Evolutionary conservation across 2,113 vertebrate genomes (phyloP).

Genomic region (Piaya cayana): DNA sequence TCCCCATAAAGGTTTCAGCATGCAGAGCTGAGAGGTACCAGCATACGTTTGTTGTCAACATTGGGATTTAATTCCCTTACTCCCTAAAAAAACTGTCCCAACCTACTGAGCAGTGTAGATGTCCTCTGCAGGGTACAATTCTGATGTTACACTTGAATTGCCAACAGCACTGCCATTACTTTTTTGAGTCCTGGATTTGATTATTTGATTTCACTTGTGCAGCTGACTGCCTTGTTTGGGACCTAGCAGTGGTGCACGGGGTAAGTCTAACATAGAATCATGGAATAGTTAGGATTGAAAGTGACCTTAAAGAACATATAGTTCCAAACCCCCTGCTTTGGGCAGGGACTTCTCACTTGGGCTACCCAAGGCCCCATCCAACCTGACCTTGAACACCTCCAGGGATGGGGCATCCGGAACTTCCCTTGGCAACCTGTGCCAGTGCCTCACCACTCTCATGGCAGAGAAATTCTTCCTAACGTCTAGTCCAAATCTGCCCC

Average conservation of each 20-base stretch:
- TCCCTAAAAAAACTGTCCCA: background rate
- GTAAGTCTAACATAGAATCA: background rate
- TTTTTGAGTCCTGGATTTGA: background rate
- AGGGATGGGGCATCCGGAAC: too few species aligned
- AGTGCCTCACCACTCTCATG: too few species aligned
- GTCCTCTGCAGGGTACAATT: background rate
- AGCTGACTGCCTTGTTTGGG: fast-evolving
- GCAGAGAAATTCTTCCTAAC: too few species aligned
- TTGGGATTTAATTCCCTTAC: background rate
- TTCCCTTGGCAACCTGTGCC: too few species aligned
- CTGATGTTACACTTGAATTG: background rate
- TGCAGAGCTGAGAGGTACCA: background rate
- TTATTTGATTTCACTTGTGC: background rate
- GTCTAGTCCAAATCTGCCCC: too few species aligned
- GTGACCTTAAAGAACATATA: too few species aligned
- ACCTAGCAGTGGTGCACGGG: fast-evolving
- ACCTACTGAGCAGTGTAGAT: background rate
- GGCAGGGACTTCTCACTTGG: too few species aligned
- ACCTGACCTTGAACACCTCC: too few species aligned
- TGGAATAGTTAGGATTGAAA: too few species aligned
- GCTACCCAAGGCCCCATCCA: too few species aligned
- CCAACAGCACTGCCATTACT: background rate
- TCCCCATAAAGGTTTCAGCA: background rate
- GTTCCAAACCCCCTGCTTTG: too few species aligned
- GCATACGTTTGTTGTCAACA: background rate